Evolutionary conservation across 2,888 invertebrate genomes (phyloP).

Genomic region (Galeruca laticollis): DNA sequence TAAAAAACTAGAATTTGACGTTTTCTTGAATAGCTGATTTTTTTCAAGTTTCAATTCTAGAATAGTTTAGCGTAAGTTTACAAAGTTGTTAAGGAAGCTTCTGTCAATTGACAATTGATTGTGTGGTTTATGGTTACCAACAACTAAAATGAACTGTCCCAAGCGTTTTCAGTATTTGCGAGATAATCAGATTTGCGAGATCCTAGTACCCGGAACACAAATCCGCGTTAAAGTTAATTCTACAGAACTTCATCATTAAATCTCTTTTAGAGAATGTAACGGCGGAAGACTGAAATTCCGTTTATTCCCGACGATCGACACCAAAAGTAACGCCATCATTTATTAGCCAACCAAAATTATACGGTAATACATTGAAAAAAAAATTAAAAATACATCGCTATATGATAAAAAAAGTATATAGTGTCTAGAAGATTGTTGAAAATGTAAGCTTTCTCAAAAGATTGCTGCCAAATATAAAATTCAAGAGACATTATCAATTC

Average conservation of each 20-base stretch:
- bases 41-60: too few relatives aligned
- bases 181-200: neutral
- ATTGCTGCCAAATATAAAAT: too few relatives aligned
- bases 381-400: neutral
- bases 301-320: neutral
- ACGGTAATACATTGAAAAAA: neutral
- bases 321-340: neutral
- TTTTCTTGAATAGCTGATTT: too few relatives aligned
- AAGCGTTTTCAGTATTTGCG: neutral
- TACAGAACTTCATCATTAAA: conserved; percentile 18
- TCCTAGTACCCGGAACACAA: neutral
- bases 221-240: conserved; percentile 9
- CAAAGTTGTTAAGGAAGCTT: too few relatives aligned
- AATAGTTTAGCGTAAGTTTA: too few relatives aligned
- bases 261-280: conserved; percentile 15
- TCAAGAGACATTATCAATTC: too few relatives aligned
- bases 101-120: too few relatives aligned
- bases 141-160: neutral
- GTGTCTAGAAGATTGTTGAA: too few relatives aligned
- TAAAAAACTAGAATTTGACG: too few relatives aligned
- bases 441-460: too few relatives aligned
- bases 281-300: conserved; percentile 4
- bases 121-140: too few relatives aligned
- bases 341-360: neutral
- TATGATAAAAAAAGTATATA: too few relatives aligned